phyloP scores from a whole-genome alignment of 2,113 vertebrate genomes.

The Lophotis ruficrista region DNA sequence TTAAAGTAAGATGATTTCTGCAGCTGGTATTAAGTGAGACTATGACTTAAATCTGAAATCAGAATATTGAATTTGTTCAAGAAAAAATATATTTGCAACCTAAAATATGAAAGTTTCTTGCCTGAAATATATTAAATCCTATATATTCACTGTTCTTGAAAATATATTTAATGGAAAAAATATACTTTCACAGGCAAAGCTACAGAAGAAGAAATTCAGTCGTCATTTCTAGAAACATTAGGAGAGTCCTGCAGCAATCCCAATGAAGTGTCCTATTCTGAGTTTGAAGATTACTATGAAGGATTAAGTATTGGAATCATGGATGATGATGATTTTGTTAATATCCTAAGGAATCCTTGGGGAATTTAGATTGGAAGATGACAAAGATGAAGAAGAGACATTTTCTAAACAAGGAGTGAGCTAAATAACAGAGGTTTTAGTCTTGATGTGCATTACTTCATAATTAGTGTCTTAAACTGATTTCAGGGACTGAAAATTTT shows the following conservation, averaged over 20 bases:
- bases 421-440: neutral
- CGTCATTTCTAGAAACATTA: conserved; percentile 77
- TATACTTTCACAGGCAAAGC: conserved; percentile 69
- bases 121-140: neutral
- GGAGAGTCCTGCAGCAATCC: conserved; percentile 66
- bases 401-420: neutral
- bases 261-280: conserved; percentile 77
- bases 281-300: conserved; percentile 87
- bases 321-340: conserved; percentile 79
- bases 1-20: neutral
- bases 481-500: neutral
- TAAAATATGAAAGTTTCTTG: neutral
- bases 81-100: neutral
- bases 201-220: conserved; percentile 77
- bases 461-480: neutral
- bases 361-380: conserved; percentile 70
- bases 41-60: neutral
- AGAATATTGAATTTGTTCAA: neutral
- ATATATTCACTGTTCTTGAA: neutral
- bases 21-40: neutral
- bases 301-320: conserved; percentile 78
- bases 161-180: conserved; percentile 15
- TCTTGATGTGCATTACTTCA: neutral
- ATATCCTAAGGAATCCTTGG: conserved; percentile 77
- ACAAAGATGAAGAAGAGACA: neutral